A percentile compares a stretch with the other conserved stretches of the same genome.
These are phyloP conservation scores for Hypsopygia costalis DNA, from an alignment of 2,888 invertebrate species.

Conservation along the genomic window DNA sequence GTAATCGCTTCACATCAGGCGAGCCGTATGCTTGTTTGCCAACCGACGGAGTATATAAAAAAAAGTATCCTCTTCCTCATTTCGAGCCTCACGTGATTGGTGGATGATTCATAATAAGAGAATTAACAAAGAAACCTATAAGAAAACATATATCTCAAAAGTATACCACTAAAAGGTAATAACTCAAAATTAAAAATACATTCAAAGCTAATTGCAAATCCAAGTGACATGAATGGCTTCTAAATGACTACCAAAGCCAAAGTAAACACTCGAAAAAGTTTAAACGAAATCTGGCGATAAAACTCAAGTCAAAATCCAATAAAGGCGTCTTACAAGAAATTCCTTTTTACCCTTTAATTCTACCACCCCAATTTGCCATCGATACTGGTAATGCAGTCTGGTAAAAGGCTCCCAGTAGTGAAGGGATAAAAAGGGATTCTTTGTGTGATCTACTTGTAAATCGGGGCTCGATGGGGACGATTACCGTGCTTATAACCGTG, in stretches of 20 bases:
- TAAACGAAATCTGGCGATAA: conserved; percentile 24
- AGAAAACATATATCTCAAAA: too few species aligned
- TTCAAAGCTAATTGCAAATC: too few species aligned
- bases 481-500: conserved; percentile 32
- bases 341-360: conserved; percentile 55
- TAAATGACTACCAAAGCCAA: conserved; percentile 15
- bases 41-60: too few species aligned
- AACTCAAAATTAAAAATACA: too few species aligned
- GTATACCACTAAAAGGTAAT: too few species aligned
- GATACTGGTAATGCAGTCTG: conserved; percentile 67
- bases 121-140: too few species aligned
- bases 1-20: too few species aligned
- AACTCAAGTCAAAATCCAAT: conserved; percentile 37
- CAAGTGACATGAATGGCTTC: background rate
- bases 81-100: too few species aligned
- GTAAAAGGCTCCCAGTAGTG: conserved; percentile 43
- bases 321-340: conserved; percentile 52
- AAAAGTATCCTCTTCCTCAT: too few species aligned
- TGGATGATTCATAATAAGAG: too few species aligned
- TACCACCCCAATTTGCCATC: conserved; percentile 71
- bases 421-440: conserved; percentile 70
- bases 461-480: conserved; percentile 58
- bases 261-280: conserved; percentile 22
- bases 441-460: conserved; percentile 69
- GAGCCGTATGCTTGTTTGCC: too few species aligned